A percentile compares a stretch with the other conserved stretches of the same genome.
These are phyloP conservation scores for Alectura lathami DNA, from an alignment of 2,113 vertebrate species.

Conservation along the genomic window DNA sequence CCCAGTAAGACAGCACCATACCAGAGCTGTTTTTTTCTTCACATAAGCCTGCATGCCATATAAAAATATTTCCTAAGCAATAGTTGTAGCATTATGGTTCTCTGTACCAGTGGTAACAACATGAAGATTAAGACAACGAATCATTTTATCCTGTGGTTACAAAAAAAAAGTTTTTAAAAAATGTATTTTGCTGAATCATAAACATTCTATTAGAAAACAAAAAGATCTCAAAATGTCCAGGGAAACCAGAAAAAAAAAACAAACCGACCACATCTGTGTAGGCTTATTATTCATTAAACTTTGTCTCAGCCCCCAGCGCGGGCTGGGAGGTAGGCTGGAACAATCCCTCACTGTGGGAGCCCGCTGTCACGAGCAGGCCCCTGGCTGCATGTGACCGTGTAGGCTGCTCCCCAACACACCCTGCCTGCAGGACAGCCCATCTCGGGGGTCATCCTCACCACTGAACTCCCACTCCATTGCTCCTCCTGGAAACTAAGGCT, in stretches of 20 bases:
- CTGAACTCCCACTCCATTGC: rapidly evolving
- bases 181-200: neutral
- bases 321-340: neutral
- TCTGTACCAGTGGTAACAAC: neutral
- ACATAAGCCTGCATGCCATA: neutral
- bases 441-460: neutral
- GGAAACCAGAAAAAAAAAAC: neutral
- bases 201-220: neutral
- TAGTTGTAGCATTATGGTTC: neutral
- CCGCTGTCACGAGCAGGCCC: slow-evolving; percentile 27
- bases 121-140: neutral
- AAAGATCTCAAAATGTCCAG: neutral
- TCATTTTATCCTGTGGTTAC: neutral
- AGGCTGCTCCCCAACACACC: no score
- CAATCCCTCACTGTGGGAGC: slow-evolving; percentile 1
- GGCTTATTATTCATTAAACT: slow-evolving; percentile 45
- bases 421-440: neutral
- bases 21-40: neutral
- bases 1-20: neutral
- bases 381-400: slow-evolving; percentile 5
- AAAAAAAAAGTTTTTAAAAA: neutral
- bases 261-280: neutral
- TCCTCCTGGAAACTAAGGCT: neutral
- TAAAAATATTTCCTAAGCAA: neutral
- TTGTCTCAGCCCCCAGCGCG: slow-evolving; percentile 8